A percentile compares a stretch with the other conserved stretches of the same genome.
Conservation (phyloP, 2,797 vertebrate genomes). For the Paguma larvata region DNA sequence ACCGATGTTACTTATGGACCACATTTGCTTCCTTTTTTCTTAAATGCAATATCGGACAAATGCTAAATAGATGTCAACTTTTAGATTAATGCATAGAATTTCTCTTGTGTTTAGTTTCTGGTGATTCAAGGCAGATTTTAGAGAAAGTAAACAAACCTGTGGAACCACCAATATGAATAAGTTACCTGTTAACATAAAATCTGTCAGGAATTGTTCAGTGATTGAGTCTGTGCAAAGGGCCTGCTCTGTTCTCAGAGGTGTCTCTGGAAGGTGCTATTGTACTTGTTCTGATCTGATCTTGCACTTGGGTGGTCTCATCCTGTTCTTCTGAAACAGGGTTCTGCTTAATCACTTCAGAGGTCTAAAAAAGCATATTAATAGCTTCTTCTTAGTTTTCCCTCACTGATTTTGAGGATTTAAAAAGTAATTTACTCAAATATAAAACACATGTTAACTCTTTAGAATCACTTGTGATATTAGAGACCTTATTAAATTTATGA, state of each 20-base stretch:
- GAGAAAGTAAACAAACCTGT: not conserved
- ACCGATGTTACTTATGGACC: not conserved
- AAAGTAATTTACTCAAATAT: not conserved
- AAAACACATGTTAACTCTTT: not conserved
- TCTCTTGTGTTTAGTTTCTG: constrained; percentile 60
- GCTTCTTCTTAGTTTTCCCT: not conserved
- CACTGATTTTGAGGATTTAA: not conserved
- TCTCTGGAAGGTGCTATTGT: not conserved
- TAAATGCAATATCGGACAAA: constrained; percentile 70
- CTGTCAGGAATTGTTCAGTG: not conserved
- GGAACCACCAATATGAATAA: constrained; percentile 46
- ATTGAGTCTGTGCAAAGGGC: not conserved
- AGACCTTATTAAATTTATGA: not conserved
- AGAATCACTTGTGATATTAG: not conserved
- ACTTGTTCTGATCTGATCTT: not conserved
- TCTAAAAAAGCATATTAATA: not conserved
- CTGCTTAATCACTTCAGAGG: not conserved
- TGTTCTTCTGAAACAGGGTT: not conserved
- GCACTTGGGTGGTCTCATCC: not conserved
- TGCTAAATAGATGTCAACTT: constrained; percentile 31
- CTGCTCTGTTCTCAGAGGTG: accelerated
- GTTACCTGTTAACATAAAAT: constrained; percentile 32
- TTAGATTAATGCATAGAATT: constrained; percentile 31
- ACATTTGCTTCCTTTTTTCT: not conserved
- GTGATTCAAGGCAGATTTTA: not conserved